These are phyloP conservation scores for Drosophila pruinosa DNA, from an alignment of 1,140 invertebrate genomes.

Conservation along the genomic window DNA sequence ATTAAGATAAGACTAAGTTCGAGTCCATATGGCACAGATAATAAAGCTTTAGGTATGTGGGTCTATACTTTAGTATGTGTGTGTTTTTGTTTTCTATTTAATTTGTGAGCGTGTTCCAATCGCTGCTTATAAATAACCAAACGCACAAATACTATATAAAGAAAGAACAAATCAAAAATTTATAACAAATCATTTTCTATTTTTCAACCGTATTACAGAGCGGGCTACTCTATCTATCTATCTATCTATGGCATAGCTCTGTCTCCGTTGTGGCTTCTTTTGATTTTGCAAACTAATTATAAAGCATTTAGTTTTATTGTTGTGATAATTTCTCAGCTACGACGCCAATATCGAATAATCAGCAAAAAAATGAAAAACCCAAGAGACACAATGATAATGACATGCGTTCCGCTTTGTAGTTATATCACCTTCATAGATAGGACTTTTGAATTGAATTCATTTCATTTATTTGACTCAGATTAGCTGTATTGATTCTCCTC, in stretches of 20 bases:
- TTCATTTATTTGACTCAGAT: conserved; percentile 22
- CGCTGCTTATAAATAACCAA: conserved; percentile 37
- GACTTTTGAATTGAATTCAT: conserved; percentile 18
- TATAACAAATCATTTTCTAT: conserved; percentile 61
- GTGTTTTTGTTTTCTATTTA: background rate
- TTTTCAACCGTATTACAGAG: conserved; percentile 5
- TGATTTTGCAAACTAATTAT: conserved; percentile 75
- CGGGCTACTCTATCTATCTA: background rate
- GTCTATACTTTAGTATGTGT: conserved; percentile 7
- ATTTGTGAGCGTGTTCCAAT: conserved; percentile 21
- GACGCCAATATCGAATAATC: conserved; percentile 30
- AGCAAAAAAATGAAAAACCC: background rate
- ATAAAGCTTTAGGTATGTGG: conserved; percentile 64
- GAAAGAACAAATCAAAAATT: conserved; percentile 14
- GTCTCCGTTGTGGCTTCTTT: conserved; percentile 29
- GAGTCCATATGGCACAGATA: conserved; percentile 46
- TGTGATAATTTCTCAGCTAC: conserved; percentile 67
- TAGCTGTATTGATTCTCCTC: background rate
- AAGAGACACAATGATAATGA: conserved; percentile 56
- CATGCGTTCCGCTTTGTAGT: conserved; percentile 40
- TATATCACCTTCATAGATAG: conserved; percentile 55
- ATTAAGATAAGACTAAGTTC: conserved; percentile 79
- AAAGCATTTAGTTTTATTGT: conserved; percentile 82
- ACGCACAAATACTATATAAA: background rate
- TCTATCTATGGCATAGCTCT: too few species aligned